These are phyloP conservation scores for Amphiprion clarkii DNA, from an alignment of 2,797 vertebrate genomes.

Conservation along the genomic window DNA sequence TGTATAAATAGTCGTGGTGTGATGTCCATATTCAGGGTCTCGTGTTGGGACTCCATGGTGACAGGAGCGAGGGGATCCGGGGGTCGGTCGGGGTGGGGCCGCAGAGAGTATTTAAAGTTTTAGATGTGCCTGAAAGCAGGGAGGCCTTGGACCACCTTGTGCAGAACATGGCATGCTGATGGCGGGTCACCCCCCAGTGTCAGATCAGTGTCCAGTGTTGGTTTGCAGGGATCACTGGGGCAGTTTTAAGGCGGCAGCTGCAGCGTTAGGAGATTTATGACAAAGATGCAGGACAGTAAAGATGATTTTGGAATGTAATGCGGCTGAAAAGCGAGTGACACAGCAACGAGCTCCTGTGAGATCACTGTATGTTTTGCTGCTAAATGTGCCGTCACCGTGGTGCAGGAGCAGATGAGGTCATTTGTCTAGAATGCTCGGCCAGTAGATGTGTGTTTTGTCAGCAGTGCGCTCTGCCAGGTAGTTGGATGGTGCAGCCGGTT, in stretches of 20 bases:
- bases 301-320: no score
- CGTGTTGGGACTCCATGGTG: constrained; percentile 70
- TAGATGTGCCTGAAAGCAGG: constrained; percentile 57
- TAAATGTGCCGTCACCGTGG: constrained; percentile 42
- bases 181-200: constrained; percentile 71
- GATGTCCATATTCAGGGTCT: constrained; percentile 82
- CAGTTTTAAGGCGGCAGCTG: constrained; percentile 72
- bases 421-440: constrained; percentile 70
- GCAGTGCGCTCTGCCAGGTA: constrained; percentile 64
- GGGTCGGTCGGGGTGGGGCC: constrained; percentile 75
- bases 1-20: constrained; percentile 88
- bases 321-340: not conserved
- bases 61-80: constrained; percentile 58
- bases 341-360: not conserved
- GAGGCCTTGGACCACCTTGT: constrained; percentile 72
- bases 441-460: constrained; percentile 73
- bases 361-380: constrained; percentile 31
- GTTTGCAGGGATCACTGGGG: constrained; percentile 62
- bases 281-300: no score
- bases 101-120: constrained; percentile 82
- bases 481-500: constrained; percentile 63
- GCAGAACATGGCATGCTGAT: constrained; percentile 70
- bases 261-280: constrained; percentile 43
- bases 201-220: constrained; percentile 65
- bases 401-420: constrained; percentile 78